Evolutionary conservation across 2,888 invertebrate species (phyloP).

Genomic region (Aethes cnicana): DNA sequence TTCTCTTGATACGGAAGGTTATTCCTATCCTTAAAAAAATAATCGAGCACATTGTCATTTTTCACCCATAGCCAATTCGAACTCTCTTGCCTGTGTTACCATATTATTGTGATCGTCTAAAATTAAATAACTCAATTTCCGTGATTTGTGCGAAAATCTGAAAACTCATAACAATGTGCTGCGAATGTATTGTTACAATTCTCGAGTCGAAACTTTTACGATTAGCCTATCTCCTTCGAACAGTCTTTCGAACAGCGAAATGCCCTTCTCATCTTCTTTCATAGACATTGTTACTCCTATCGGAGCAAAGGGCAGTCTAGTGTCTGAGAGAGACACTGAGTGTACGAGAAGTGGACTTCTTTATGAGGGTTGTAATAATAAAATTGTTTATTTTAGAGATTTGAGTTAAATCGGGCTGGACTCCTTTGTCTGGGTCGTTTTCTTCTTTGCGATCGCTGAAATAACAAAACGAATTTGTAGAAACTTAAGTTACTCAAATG

Average conservation of each 20-base stretch:
- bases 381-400: conserved; percentile 31
- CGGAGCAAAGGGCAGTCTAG: conserved; percentile 12
- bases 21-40: too few relatives aligned
- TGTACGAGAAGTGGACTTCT: conserved; percentile 30
- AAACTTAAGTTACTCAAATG: too few relatives aligned
- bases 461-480: too few relatives aligned
- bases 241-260: background rate
- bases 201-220: conserved; percentile 26
- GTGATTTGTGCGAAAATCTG: conserved; percentile 29
- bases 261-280: conserved; percentile 1
- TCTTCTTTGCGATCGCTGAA: too few relatives aligned
- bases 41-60: too few relatives aligned
- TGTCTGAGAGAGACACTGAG: conserved; percentile 5
- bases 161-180: conserved; percentile 29
- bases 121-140: conserved; percentile 15
- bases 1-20: too few relatives aligned
- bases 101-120: too few relatives aligned
- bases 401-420: conserved; percentile 24
- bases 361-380: conserved; percentile 29
- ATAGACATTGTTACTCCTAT: background rate
- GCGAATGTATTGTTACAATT: conserved; percentile 27
- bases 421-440: background rate
- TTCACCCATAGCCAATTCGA: too few relatives aligned
- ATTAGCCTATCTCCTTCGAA: conserved; percentile 29
- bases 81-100: too few relatives aligned